Base-by-base conservation (phyloP, 2,113 vertebrate species). In the Irena cyanogastra region DNA sequence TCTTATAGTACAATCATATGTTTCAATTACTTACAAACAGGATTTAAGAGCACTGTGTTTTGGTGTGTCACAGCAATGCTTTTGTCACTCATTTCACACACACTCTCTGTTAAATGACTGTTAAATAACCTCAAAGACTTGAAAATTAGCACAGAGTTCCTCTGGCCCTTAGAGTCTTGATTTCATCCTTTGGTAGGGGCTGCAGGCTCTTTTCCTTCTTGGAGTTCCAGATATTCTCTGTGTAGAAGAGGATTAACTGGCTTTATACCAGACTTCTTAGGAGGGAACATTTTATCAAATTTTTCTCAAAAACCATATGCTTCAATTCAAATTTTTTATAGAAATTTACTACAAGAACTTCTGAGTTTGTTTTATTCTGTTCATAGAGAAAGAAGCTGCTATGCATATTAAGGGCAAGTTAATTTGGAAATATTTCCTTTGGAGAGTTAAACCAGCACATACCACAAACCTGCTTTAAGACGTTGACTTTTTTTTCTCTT, bases 41-140 rank as follows among this genome's bases (percentile, higher is more conserved):
- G 9, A 47, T 68, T 82, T 53, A 23, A 74, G 27, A 78, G 8
- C 20, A 53, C 5, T 53, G 7, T 75, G 14, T 41, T 72, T 69
- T 78, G 8, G 26, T 52, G 7, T 42, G 14, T 18, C 27, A n/a
- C 22, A 52, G 27, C 11, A 72, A n/a, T 42, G 33, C 1, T 37
- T 93, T 56, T 6, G 2, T 50, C n/a, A 35, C 57, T 83, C 20
- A 39, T 10, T 57, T 90, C 31, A 49, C 24, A 39, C 7, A 11
- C 0, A 0, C 3, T 68, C 15, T 47, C 8, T 20, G n/a, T n/a
- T n/a, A n/a, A n/a, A n/a, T n/a, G 37, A 59, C 19, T 44, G 9
- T 35, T 68, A 39, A 63, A 69, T 30, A 53, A 59, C 15, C 8
- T 44, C 35, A 13, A 90, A 59, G 10, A 72, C 14, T 41, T 12